Evolutionary conservation across 2,113 vertebrate genomes (phyloP).

Genomic region (Phyllopteryx taeniolatus): DNA sequence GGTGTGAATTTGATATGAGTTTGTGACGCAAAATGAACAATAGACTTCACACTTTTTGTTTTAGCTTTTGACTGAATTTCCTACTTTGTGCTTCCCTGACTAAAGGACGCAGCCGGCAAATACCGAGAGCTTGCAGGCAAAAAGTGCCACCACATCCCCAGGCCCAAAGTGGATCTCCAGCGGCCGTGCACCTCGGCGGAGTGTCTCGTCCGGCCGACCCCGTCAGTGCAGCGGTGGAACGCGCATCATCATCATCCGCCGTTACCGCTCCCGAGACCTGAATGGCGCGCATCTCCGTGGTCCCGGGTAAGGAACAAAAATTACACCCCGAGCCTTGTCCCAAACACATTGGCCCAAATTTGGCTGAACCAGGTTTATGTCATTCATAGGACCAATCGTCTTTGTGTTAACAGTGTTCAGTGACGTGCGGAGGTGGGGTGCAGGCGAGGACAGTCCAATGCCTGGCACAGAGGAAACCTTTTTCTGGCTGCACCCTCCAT

Average conservation of each 20-base stretch:
- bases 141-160: conserved; percentile 77
- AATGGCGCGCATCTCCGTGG: conserved; percentile 82
- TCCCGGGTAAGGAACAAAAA: conserved; percentile 72
- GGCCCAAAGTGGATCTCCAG: conserved; percentile 74
- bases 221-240: conserved; percentile 40
- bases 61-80: background rate
- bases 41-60: too few species aligned
- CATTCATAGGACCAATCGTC: background rate
- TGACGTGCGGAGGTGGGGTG: conserved; percentile 84
- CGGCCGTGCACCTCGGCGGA: conserved; percentile 65
- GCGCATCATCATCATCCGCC: conserved; percentile 20
- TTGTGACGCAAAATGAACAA: background rate
- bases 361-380: background rate
- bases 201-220: conserved; percentile 62
- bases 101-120: conserved; percentile 75
- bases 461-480: conserved; percentile 64
- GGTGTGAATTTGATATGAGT: conserved; percentile 28
- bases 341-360: background rate
- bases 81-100: background rate
- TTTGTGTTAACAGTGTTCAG: conserved; percentile 74
- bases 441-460: conserved; percentile 79
- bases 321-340: too few species aligned
- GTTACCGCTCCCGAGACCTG: conserved; percentile 41
- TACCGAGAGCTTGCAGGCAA: conserved; percentile 77
- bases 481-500: conserved; percentile 65